Evolutionary conservation across 2,113 vertebrate genomes (phyloP).

Genomic region (Salvelinus namaycush): DNA sequence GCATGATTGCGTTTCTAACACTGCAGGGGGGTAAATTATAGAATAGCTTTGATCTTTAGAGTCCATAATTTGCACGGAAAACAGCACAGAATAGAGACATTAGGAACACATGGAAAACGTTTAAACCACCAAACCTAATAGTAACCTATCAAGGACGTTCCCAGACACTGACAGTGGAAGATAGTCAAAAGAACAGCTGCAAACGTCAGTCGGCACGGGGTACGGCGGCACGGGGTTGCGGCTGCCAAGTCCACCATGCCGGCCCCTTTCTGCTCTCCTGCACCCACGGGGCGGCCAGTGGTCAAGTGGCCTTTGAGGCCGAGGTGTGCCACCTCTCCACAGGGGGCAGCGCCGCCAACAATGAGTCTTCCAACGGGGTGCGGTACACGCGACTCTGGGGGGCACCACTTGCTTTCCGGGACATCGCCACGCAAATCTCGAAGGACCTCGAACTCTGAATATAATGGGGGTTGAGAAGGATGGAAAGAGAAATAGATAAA

Average conservation of each 20-base stretch:
- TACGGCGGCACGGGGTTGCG: slow-evolving; percentile 80
- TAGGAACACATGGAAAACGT: not conserved
- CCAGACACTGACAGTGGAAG: not conserved
- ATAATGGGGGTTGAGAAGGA: slow-evolving; percentile 17
- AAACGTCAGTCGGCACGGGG: slow-evolving; percentile 48
- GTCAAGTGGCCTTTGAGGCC: slow-evolving; percentile 83
- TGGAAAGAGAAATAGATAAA: slow-evolving; percentile 20
- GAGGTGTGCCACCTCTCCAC: slow-evolving; percentile 88
- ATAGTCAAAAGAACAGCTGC: slow-evolving; percentile 57
- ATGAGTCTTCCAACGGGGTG: slow-evolving; percentile 81
- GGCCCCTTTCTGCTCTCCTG: slow-evolving; percentile 90
- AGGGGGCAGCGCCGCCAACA: slow-evolving; percentile 41
- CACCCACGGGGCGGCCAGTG: slow-evolving; percentile 78
- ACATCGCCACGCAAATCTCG: slow-evolving; percentile 85
- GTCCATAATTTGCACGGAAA: no score
- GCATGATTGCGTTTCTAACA: slow-evolving; percentile 81
- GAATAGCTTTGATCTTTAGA: no score
- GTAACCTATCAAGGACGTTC: not conserved
- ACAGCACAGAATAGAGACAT: not conserved
- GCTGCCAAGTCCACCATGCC: slow-evolving; percentile 82
- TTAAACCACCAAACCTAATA: not conserved
- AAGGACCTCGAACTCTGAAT: slow-evolving; percentile 83
- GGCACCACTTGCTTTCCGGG: slow-evolving; percentile 84
- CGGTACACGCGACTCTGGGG: slow-evolving; percentile 85
- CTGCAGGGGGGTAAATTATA: slow-evolving; percentile 35